Conservation (phyloP, 2,797 vertebrate genomes). For the Lindbergichthys nudifrons region DNA sequence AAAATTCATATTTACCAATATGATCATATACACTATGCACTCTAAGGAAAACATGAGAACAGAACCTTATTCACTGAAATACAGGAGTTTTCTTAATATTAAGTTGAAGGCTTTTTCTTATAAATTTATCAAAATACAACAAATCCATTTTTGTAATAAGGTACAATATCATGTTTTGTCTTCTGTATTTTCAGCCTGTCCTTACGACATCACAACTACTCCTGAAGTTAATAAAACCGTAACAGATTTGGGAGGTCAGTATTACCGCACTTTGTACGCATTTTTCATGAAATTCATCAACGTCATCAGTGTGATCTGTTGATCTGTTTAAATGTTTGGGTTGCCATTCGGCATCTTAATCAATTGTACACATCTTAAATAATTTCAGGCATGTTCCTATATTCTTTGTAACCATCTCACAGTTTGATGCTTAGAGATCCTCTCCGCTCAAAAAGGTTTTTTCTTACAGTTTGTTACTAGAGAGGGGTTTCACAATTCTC, state of each 20-base stretch:
- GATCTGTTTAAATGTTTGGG: too few relatives aligned
- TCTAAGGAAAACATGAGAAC: not conserved
- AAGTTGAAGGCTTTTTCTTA: not conserved
- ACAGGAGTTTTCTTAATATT: not conserved
- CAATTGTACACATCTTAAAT: not conserved
- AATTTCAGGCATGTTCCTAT: not conserved
- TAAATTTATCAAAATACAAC: not conserved
- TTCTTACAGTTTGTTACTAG: too few relatives aligned
- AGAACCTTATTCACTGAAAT: not conserved
- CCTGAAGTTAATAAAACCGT: rapidly evolving
- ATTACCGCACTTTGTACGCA: not conserved
- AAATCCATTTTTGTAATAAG: not conserved
- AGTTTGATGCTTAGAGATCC: not conserved
- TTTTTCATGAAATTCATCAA: not conserved
- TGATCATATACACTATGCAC: not conserved
- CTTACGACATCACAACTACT: rapidly evolving
- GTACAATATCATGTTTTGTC: not conserved
- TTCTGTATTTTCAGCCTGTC: conserved; percentile 12
- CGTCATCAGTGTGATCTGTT: too few relatives aligned
- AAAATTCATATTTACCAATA: not conserved
- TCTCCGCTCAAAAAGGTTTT: too few relatives aligned
- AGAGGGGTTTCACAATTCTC: too few relatives aligned
- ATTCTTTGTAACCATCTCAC: not conserved
- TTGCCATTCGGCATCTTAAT: too few relatives aligned
- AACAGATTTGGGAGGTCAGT: not conserved